Evolutionary conservation across 2,113 vertebrate species (phyloP), one percentile per base, ranked within the genome.

Genomic region (Nothobranchius kuhntae): DNA sequence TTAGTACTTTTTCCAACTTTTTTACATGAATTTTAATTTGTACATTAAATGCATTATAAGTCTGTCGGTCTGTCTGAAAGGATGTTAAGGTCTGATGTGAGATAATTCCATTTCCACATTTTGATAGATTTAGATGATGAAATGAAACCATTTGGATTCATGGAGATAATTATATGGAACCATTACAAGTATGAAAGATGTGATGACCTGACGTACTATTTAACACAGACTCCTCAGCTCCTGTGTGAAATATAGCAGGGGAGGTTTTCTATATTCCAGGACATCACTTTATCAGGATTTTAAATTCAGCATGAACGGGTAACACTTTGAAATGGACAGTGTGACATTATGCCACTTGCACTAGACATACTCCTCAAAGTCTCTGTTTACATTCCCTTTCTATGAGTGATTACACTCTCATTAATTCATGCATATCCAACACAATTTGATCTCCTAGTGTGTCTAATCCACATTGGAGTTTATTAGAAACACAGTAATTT

Each of bases 381-480:
- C 73, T 78, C 55, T 85, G 80, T 86, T 86, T 86, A 81, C 73
- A 75, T 86, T 78, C 44, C 54, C 17, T 51, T 73, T 84, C 58
- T 70, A 59, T 75, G 74, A 79, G 63, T 64, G 72, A 82, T 77
- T 84, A 64, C 73, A 68, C 78, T 81, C 87, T 83, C 68, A 89
- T 91, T 89, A 89, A 80, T 87, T 77, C 62, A 56, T 35, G 72
- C 46, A 77, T 80, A 79, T 60, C 76, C 61, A 77, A 71, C 67
- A 87, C 81, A 82, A 86, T 89, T 73, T 73, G 60, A 78, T 67
- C 68, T 58, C 68, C 70, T 80, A 61, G 35, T 89, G 79, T 84
- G 82, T 83, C 81, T 87, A 87, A 89, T 88, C 80, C 83, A 74
- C 69, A 76, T 83, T 86, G 78, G 67, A 81, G 78, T 89, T 87